phyloP scores from a whole-genome alignment of 2,113 vertebrate genomes.

The Forbesichthys papilliferus region DNA sequence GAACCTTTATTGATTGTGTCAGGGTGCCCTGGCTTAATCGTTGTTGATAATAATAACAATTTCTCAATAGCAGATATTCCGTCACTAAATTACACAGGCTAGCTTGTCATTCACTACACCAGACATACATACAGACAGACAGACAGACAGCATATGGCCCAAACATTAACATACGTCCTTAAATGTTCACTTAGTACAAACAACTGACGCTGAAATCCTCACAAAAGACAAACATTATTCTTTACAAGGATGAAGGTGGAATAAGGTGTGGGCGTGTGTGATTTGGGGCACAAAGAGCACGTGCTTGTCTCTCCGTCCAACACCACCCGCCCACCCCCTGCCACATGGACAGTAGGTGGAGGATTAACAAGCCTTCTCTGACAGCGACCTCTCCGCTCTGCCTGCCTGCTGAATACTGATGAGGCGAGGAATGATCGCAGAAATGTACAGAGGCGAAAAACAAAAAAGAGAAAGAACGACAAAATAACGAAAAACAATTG shows the following conservation, averaged over 20 bases:
- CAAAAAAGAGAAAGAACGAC: not conserved
- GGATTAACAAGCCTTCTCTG: not conserved
- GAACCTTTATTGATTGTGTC: too few species aligned
- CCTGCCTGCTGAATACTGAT: constrained; percentile 10
- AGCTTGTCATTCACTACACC: too few species aligned
- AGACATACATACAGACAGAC: too few species aligned
- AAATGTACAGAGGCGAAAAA: not conserved
- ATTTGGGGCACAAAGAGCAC: not conserved
- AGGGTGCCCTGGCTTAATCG: too few species aligned
- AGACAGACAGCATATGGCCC: not conserved
- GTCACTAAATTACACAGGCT: too few species aligned
- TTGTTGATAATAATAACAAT: too few species aligned
- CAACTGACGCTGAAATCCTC: not conserved
- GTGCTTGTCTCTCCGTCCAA: not conserved
- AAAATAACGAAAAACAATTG: not conserved
- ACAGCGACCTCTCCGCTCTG: not conserved
- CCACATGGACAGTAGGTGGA: not conserved
- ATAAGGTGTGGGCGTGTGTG: not conserved
- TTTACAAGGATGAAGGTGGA: not conserved
- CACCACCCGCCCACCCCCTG: not conserved
- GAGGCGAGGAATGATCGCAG: not conserved
- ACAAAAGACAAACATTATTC: not conserved
- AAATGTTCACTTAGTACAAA: not conserved
- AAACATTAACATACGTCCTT: not conserved
- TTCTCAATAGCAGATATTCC: too few species aligned